Conservation (phyloP, 1,140 invertebrate species). For the Drosophila kohkoa region DNA sequence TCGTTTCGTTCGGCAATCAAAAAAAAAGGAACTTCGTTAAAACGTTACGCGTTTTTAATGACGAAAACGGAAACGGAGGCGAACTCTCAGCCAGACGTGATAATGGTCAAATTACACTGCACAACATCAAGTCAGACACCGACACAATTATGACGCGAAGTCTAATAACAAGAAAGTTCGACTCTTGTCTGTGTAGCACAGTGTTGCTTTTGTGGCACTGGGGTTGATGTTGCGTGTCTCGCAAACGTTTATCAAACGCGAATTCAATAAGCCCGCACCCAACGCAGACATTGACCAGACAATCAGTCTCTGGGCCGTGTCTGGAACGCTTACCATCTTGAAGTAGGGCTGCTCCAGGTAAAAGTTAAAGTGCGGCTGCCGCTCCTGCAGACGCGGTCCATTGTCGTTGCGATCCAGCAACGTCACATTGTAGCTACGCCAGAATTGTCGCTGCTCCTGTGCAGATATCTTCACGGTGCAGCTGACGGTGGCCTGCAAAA, state of each 20-base stretch:
- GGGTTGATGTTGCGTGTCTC: constrained; percentile 58
- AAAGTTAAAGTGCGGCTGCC: constrained; percentile 64
- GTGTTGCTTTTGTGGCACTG: constrained; percentile 4
- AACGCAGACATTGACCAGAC: constrained; percentile 67
- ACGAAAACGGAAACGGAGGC: constrained; percentile 39
- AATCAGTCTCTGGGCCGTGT: constrained; percentile 57
- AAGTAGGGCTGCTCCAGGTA: constrained; percentile 77
- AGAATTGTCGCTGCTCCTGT: constrained; percentile 53
- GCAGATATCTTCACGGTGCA: constrained; percentile 59
- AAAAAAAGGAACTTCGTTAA: constrained; percentile 64
- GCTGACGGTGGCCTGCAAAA: constrained; percentile 54
- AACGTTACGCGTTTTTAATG: constrained; percentile 79
- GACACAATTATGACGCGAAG: not conserved
- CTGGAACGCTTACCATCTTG: constrained; percentile 66
- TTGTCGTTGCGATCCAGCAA: constrained; percentile 82
- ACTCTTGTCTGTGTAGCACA: not conserved
- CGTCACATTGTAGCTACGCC: constrained; percentile 62
- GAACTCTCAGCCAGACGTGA: constrained; percentile 57
- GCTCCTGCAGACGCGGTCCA: constrained; percentile 75
- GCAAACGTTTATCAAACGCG: constrained; percentile 63
- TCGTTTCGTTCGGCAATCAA: constrained; percentile 63
- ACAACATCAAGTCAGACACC: constrained; percentile 10
- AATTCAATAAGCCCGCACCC: constrained; percentile 78
- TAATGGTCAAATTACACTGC: constrained; percentile 69
- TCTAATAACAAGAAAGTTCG: not conserved